Percentiles rank a stretch among this genome's conserved stretches.
Conservation (phyloP, 2,888 invertebrate species). For the Operophtera brumata region DNA sequence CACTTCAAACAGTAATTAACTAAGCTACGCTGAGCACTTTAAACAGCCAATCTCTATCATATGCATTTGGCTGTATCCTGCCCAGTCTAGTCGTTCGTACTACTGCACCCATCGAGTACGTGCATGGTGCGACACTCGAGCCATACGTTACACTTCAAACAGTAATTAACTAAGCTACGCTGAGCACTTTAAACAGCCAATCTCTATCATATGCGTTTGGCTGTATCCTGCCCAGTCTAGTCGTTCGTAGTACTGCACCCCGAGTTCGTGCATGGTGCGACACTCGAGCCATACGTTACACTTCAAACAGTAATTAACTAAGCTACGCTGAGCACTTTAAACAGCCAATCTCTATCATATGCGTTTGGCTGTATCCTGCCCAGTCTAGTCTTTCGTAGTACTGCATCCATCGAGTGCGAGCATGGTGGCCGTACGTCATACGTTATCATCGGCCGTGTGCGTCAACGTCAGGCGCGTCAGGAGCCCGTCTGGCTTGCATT, state of each 20-base stretch:
- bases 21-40: no score
- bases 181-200: no score
- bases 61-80: no score
- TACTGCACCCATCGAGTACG: no score
- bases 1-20: no score
- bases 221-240: no score
- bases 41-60: no score
- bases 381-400: neutral
- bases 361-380: conserved; percentile 1
- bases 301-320: neutral
- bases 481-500: neutral
- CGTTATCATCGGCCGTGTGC: conserved; percentile 64
- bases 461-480: conserved; percentile 57
- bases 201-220: no score
- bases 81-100: no score
- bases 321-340: neutral
- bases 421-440: conserved; percentile 58
- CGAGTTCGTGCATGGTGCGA: conserved; percentile 33
- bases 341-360: neutral
- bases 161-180: no score
- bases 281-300: conserved; percentile 61
- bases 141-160: neutral
- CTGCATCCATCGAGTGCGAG: conserved; percentile 54
- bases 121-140: neutral
- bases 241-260: conserved; percentile 48